A percentile compares a stretch with the other conserved stretches of the same genome.
Conservation (phyloP, 1,140 invertebrate species). For the Zaprionus taronus region DNA sequence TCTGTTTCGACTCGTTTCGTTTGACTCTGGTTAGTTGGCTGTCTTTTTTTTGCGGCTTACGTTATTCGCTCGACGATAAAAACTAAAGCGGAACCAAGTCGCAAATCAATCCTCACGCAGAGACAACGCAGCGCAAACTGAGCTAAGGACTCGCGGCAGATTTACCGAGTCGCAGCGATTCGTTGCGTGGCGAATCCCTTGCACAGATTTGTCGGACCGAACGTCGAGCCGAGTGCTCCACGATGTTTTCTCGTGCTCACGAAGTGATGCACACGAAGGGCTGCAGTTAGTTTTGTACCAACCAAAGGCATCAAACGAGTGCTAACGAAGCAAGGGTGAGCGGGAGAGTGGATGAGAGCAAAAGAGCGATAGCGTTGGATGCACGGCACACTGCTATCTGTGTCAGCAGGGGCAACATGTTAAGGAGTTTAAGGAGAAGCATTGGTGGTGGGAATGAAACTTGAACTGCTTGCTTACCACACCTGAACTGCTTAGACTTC, state of each 20-base stretch:
- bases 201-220: slow-evolving; percentile 27
- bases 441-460: background rate
- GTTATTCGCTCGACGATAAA: slow-evolving; percentile 23
- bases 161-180: slow-evolving; percentile 48
- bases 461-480: background rate
- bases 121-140: slow-evolving; percentile 76
- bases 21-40: slow-evolving; percentile 1
- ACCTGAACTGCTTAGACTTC: no score
- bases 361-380: background rate
- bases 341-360: background rate
- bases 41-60: background rate
- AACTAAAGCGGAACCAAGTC: slow-evolving; percentile 21
- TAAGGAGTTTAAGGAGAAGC: background rate
- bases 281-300: background rate
- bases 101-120: slow-evolving; percentile 67
- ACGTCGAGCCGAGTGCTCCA: slow-evolving; percentile 6
- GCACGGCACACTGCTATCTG: background rate
- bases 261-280: slow-evolving; percentile 4
- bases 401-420: slow-evolving; percentile 14
- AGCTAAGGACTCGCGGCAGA: slow-evolving; percentile 38
- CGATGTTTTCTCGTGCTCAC: background rate
- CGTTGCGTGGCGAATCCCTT: slow-evolving; percentile 52
- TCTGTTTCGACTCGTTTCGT: slow-evolving; percentile 36
- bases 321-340: background rate
- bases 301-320: slow-evolving; percentile 10